These are phyloP conservation scores for Chaitophorus viminalis DNA, from an alignment of 2,888 invertebrate genomes.

Conservation along the genomic window DNA sequence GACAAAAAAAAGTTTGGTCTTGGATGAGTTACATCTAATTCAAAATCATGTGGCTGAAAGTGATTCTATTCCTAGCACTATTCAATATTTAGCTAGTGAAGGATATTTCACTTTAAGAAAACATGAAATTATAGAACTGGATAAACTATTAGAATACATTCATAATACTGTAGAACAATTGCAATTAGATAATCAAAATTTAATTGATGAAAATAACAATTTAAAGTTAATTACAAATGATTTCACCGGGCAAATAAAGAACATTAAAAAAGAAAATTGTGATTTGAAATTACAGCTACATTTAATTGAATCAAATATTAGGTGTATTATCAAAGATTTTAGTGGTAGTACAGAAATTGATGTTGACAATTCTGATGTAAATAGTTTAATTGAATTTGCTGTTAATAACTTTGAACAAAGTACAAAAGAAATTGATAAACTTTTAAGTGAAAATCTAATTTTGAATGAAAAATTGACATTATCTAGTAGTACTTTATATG, in stretches of 20 bases:
- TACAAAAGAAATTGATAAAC: not conserved
- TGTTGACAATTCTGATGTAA: conserved; percentile 30
- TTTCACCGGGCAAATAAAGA: not conserved
- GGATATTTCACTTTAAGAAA: conserved; percentile 33
- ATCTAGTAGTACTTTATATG: not conserved
- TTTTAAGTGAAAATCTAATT: conserved; percentile 7
- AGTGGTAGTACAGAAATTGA: conserved; percentile 24
- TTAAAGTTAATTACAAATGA: conserved; percentile 32
- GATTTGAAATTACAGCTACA: conserved; percentile 19
- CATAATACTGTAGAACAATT: conserved; percentile 38
- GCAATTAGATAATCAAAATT: conserved; percentile 22
- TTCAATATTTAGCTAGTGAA: conserved; percentile 29
- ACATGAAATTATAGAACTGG: conserved; percentile 26
- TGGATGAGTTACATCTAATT: conserved; percentile 24
- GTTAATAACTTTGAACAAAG: conserved; percentile 32
- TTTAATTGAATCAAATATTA: conserved; percentile 38
- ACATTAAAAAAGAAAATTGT: conserved; percentile 10
- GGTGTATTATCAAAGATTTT: conserved; percentile 27
- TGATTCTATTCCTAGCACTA: conserved; percentile 9
- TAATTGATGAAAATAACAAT: conserved; percentile 57
- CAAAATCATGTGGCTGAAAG: conserved; percentile 19
- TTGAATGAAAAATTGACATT: conserved; percentile 30
- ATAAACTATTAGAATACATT: conserved; percentile 30
- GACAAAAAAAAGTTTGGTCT: not conserved
- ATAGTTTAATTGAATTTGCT: conserved; percentile 43